Conservation (phyloP, 2,113 vertebrate genomes). For the Grallaria varia region DNA sequence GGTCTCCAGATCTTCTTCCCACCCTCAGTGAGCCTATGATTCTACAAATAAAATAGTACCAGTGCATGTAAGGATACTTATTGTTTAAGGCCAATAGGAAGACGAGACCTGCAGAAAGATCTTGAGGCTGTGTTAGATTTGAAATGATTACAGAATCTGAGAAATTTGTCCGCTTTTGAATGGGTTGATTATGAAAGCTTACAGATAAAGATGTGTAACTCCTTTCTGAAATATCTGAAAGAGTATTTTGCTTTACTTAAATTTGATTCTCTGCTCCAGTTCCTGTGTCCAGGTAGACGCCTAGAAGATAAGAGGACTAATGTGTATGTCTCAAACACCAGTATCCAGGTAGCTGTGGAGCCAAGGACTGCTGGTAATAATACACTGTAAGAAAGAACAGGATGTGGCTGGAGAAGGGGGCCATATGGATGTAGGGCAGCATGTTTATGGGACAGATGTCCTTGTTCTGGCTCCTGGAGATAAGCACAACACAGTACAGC, state of each 20-base stretch:
- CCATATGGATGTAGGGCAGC: background rate
- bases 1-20: background rate
- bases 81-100: background rate
- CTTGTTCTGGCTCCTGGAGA: background rate
- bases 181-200: background rate
- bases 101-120: background rate
- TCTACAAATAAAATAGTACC: background rate
- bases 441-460: background rate
- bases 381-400: background rate
- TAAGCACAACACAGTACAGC: background rate
- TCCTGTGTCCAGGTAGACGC: background rate
- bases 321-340: accelerated
- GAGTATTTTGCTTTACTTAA: background rate
- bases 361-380: background rate
- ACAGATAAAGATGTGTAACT: background rate
- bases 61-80: background rate
- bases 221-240: background rate
- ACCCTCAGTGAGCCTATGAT: background rate
- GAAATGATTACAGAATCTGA: background rate
- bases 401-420: background rate
- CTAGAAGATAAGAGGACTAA: background rate
- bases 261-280: background rate
- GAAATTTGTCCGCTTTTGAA: background rate
- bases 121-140: background rate
- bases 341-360: background rate